Evolutionary conservation across 1,140 invertebrate genomes (phyloP).

Genomic region (Drosophila triauraria): DNA sequence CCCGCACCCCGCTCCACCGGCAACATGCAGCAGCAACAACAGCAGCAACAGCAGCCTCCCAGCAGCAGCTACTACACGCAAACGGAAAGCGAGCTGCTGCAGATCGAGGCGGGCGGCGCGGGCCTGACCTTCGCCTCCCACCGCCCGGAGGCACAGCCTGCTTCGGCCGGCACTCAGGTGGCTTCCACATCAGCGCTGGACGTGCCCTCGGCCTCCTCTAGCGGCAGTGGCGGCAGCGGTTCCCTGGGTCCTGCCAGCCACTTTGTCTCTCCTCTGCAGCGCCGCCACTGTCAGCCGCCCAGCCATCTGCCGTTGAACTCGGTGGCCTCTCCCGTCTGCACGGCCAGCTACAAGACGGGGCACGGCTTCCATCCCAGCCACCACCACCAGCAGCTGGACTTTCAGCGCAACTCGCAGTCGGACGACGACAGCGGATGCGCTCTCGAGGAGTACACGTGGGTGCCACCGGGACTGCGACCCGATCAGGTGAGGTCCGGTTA

Average conservation of each 20-base stretch:
- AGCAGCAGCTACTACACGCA: slow-evolving; percentile 82
- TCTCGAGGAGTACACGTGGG: slow-evolving; percentile 99
- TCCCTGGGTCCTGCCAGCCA: slow-evolving; percentile 54
- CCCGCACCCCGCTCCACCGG: slow-evolving; percentile 59
- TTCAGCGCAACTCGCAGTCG: slow-evolving; percentile 95
- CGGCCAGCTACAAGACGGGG: slow-evolving; percentile 73
- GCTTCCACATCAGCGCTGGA: slow-evolving; percentile 62
- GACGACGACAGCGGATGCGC: slow-evolving; percentile 99
- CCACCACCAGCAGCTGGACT: slow-evolving; percentile 87
- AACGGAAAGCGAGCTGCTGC: slow-evolving; percentile 80
- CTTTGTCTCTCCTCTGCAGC: slow-evolving; percentile 75
- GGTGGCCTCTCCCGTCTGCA: slow-evolving; percentile 75
- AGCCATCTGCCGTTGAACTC: slow-evolving; percentile 79
- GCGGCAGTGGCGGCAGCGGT: slow-evolving; percentile 57
- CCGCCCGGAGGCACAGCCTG: slow-evolving; percentile 23
- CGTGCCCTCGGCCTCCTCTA: slow-evolving; percentile 53
- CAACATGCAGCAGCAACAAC: slow-evolving; percentile 70
- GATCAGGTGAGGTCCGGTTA: slow-evolving; percentile 91
- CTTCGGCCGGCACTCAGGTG: slow-evolving; percentile 20
- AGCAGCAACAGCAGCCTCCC: slow-evolving; percentile 70
- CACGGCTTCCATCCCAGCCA: slow-evolving; percentile 65
- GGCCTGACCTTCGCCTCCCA: slow-evolving; percentile 46
- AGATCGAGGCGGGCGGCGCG: slow-evolving; percentile 73
- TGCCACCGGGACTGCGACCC: slow-evolving; percentile 96
- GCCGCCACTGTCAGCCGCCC: slow-evolving; percentile 80